Percentiles rank a stretch among this genome's conserved stretches.
Conservation (phyloP, 2,888 invertebrate genomes). For the Morpho helenor region DNA sequence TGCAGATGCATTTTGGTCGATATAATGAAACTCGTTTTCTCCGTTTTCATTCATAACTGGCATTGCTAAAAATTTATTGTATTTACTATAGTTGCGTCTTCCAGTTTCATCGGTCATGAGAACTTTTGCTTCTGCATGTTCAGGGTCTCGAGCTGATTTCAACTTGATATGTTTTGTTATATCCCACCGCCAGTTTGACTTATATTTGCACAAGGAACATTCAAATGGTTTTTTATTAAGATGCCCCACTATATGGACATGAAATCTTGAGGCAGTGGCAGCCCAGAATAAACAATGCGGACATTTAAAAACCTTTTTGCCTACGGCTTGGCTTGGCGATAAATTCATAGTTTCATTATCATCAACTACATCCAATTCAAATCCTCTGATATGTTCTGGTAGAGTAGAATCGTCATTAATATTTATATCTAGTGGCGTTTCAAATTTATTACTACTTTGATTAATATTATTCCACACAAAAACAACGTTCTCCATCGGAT, state of each 20-base stretch:
- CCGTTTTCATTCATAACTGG: conserved; percentile 79
- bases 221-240: conserved; percentile 96
- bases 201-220: conserved; percentile 95
- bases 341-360: conserved; percentile 81
- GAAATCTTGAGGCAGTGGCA: conserved; percentile 94
- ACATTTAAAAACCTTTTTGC: conserved; percentile 93
- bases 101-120: conserved; percentile 96
- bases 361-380: conserved; percentile 57
- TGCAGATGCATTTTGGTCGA: conserved; percentile 53
- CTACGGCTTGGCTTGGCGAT: conserved; percentile 80
- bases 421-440: conserved; percentile 62
- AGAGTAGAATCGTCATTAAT: conserved; percentile 70
- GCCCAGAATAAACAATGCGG: conserved; percentile 96
- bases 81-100: conserved; percentile 93
- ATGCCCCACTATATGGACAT: conserved; percentile 96
- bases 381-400: conserved; percentile 52
- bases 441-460: conserved; percentile 55
- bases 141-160: conserved; percentile 91
- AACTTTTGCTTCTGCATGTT: conserved; percentile 89
- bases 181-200: conserved; percentile 98
- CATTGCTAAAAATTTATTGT: conserved; percentile 90
- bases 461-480: conserved; percentile 89
- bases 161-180: conserved; percentile 96
- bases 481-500: conserved; percentile 89
- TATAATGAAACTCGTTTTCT: conserved; percentile 68